Percentiles rank a stretch among this genome's conserved stretches.
These are phyloP conservation scores for Palloptera scutellata DNA, from an alignment of 2,888 invertebrate species.

Conservation along the genomic window DNA sequence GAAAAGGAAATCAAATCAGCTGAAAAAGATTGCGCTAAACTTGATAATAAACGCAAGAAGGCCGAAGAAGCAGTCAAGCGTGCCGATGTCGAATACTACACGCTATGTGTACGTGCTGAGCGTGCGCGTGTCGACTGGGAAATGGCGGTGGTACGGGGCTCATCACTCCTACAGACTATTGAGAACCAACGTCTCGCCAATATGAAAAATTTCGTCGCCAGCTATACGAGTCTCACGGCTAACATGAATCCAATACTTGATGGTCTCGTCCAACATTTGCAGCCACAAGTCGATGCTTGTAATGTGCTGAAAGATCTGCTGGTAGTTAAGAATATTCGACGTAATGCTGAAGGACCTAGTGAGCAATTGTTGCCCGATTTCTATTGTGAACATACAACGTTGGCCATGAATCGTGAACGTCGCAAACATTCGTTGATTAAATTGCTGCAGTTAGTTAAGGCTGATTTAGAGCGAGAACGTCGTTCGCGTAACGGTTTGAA, in stretches of 20 bases:
- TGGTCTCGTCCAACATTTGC: slow-evolving; percentile 66
- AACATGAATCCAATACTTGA: slow-evolving; percentile 82
- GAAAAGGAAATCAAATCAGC: slow-evolving; percentile 66
- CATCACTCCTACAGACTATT: slow-evolving; percentile 84
- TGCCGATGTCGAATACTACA: slow-evolving; percentile 93
- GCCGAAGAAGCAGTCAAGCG: slow-evolving; percentile 90
- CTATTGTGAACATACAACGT: slow-evolving; percentile 92
- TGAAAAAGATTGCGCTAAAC: slow-evolving; percentile 75
- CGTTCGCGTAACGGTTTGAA: slow-evolving; percentile 90
- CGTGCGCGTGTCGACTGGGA: slow-evolving; percentile 92
- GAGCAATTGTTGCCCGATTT: slow-evolving; percentile 93
- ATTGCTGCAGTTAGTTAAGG: slow-evolving; percentile 83
- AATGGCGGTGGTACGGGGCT: slow-evolving; percentile 85
- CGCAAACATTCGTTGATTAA: slow-evolving; percentile 87
- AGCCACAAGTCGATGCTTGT: slow-evolving; percentile 60
- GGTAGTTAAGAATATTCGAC: slow-evolving; percentile 62
- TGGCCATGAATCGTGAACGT: slow-evolving; percentile 91
- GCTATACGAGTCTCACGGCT: slow-evolving; percentile 71
- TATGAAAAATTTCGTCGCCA: slow-evolving; percentile 75
- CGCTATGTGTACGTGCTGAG: slow-evolving; percentile 89
- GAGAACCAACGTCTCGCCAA: slow-evolving; percentile 89
- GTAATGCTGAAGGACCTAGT: slow-evolving; percentile 67
- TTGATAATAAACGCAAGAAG: slow-evolving; percentile 88
- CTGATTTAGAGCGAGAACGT: slow-evolving; percentile 88
- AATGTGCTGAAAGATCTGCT: slow-evolving; percentile 63